Percentiles rank a stretch among this genome's conserved stretches.
These are phyloP conservation scores for Paracentrotus lividus DNA, from an alignment of 53 echinoderm and acorn worm species.

Conservation along the genomic window DNA sequence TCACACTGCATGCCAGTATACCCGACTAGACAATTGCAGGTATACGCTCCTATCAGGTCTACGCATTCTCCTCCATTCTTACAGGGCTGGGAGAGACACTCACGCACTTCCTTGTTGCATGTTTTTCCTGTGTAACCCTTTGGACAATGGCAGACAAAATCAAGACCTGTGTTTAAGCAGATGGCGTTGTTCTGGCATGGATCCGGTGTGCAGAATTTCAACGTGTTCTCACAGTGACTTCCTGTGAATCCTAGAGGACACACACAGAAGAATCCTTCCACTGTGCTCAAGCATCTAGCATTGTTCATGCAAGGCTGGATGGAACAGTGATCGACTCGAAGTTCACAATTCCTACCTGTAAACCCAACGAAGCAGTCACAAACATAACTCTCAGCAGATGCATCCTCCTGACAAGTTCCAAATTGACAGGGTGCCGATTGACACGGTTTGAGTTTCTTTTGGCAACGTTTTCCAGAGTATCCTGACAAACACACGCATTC, in stretches of 20 bases:
- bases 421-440: conserved; percentile 89
- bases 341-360: conserved; percentile 81
- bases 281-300: conserved; percentile 84
- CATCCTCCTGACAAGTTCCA: conserved; percentile 83
- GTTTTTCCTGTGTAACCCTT: conserved; percentile 84
- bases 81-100: conserved; percentile 87
- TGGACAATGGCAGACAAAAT: conserved; percentile 84
- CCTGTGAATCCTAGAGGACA: conserved; percentile 89
- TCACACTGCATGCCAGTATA: conserved; percentile 87
- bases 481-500: conserved; percentile 84
- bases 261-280: conserved; percentile 80
- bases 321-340: conserved; percentile 77
- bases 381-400: conserved; percentile 67
- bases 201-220: conserved; percentile 78
- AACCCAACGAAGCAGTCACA: conserved; percentile 89
- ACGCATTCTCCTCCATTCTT: conserved; percentile 91
- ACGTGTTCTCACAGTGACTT: conserved; percentile 77
- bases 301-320: conserved; percentile 87
- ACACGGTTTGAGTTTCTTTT: conserved; percentile 89
- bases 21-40: conserved; percentile 84
- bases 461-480: conserved; percentile 90
- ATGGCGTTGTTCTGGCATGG: conserved; percentile 90
- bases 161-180: conserved; percentile 79
- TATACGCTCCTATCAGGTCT: conserved; percentile 76
- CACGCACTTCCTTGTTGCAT: conserved; percentile 85